Base-by-base conservation (phyloP, 2,113 vertebrate genomes). In the Uropsilus gracilis region DNA sequence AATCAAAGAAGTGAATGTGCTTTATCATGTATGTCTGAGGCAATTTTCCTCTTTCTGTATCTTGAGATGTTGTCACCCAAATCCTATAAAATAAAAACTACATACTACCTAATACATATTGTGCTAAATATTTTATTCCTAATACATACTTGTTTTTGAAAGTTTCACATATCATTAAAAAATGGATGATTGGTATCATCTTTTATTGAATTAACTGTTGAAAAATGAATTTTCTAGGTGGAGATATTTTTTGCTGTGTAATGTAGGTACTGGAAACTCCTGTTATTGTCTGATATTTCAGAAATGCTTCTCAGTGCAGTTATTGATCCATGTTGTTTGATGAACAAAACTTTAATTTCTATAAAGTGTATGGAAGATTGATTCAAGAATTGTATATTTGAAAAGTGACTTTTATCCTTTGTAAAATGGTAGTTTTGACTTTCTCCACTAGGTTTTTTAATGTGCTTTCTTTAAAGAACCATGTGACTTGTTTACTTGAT, bases 261-360 rank as follows among this genome's bases (percentile, higher is more conserved):
- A 34, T 55, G 11, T 59, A 20, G 80, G 39, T 6, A 59, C 46
- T 93, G 37, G 91, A 89, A 95, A 93, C 46, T 22, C 63, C 46
- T 50, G 61, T 28, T 69, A 24, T 61, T 93, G 71, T 94, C 69
- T 89, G 61, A 88, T n/a, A 28, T 24, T 72, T 95, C 71, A 87
- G 83, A 96, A 94, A 94, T 42, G 24, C 78, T 93, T 91, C 69
- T 86, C 17, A 16, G 26, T 85, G 80, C 86, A 91, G 83, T 78
- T 85, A 97, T 94, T 94, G 92, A 95, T 95, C 80, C 50, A 5
- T n/a, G 37, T 66, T 97, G 75, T 95, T 96, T 96, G 97, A 96
- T 96, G 94, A 95, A 68, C 32, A 89, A 91, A 64, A 57, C 64
- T 91, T 82, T 92, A 95, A 86, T 95, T 97, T 76, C 80, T 95